Evolutionary conservation across 2,888 invertebrate genomes (phyloP).

Genomic region (Tyria jacobaeae): DNA sequence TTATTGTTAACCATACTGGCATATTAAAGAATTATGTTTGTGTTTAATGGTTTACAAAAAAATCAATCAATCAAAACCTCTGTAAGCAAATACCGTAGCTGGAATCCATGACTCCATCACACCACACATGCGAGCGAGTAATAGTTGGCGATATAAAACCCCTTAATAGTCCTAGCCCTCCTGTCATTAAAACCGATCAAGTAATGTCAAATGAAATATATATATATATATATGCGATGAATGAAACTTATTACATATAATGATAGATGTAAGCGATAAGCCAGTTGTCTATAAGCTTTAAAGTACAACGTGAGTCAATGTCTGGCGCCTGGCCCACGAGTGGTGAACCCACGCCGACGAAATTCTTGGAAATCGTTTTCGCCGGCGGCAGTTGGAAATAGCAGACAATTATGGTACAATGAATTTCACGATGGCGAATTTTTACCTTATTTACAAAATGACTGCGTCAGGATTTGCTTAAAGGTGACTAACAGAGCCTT

Average conservation of each 20-base stretch:
- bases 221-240: no score
- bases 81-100: neutral
- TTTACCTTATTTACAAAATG: slow-evolving; percentile 38
- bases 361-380: slow-evolving; percentile 72
- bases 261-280: neutral
- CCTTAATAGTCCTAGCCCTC: neutral
- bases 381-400: slow-evolving; percentile 63
- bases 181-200: neutral
- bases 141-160: neutral
- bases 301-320: slow-evolving; percentile 69
- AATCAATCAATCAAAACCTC: neutral
- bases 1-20: no score
- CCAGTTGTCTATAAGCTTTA: slow-evolving; percentile 29
- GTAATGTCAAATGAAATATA: no score
- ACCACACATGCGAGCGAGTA: no score
- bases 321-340: slow-evolving; percentile 64
- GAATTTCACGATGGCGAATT: slow-evolving; percentile 40
- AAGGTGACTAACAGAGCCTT: neutral
- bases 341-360: slow-evolving; percentile 58
- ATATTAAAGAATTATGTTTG: no score
- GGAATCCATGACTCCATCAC: neutral
- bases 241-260: neutral
- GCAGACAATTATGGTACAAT: slow-evolving; percentile 71
- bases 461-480: neutral
- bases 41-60: no score